Evolutionary conservation across 1,140 invertebrate genomes (phyloP), one percentile per base, ranked within the genome.

Genomic region (Musca domestica): DNA sequence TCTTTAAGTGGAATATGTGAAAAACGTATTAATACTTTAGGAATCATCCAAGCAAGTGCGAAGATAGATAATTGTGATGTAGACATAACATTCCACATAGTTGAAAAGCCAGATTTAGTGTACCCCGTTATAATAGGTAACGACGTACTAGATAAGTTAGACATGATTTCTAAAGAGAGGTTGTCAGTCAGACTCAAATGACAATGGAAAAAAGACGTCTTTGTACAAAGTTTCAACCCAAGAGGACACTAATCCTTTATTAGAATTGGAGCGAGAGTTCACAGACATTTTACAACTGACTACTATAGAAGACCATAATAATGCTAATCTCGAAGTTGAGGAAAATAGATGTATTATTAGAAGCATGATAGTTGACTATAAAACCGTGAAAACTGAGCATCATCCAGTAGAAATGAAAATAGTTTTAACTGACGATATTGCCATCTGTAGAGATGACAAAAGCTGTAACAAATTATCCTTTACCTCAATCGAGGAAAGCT

Each of bases 391-490:
- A 3, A 56, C 23, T 27, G 14, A 23, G 17, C 2, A 7, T 12
- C 25, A 56, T n/a, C 22, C 52, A 15, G 52, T 56, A 9, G 52
- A 27, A 56, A 56, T 56, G 52, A 56, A 14, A 56, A 56, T 56
- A 3, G 27, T 27, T 27, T 27, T 56, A 9, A 27, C 52, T 15
- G 52, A 56, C 52, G 52, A 70, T 77, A 15, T 64, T 68, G 23
- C 74, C 77, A 34, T 73, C 73, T 17, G 67, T 68, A 23, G 54
- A 65, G 10, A 80, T 79, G 64, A 71, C 73, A 12, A 41, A 69
- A 66, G 77, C 77, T 10, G 71, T 81, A 5, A 67, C n/a, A 27
- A 61, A 61, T 30, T 30, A 4, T 30, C 3, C 3, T 4, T 4
- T 4, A 4, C 3, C 9, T 30, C 27, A 51, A 69, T 51, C 67